phyloP scores from a whole-genome alignment of 2,113 vertebrate species.

The Anser cygnoides region DNA sequence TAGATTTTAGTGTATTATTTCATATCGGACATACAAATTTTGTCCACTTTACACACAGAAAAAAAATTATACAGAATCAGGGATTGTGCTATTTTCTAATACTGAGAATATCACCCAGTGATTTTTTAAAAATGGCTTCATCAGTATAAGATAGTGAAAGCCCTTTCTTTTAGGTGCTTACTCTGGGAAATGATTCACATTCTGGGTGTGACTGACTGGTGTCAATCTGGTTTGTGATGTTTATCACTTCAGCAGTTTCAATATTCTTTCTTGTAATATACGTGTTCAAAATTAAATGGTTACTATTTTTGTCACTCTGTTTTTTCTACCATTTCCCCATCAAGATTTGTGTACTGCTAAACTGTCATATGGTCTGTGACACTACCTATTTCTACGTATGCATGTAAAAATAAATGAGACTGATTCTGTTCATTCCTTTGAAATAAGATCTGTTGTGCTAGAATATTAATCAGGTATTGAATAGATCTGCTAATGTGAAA shows the following conservation, averaged over 20 bases:
- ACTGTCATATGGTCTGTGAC: not conserved
- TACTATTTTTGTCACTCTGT: not conserved
- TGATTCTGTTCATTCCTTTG: not conserved
- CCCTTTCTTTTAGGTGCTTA: not conserved
- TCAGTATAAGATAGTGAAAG: not conserved
- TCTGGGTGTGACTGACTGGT: not conserved
- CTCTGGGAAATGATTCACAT: not conserved
- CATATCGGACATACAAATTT: not conserved
- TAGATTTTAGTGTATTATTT: not conserved
- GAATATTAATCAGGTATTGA: not conserved
- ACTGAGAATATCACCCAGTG: not conserved
- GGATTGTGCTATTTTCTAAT: not conserved
- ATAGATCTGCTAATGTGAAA: not conserved
- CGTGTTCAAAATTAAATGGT: not conserved
- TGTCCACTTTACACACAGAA: not conserved
- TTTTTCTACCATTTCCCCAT: not conserved
- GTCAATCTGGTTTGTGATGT: not conserved
- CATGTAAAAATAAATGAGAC: not conserved
- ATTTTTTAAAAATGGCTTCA: not conserved
- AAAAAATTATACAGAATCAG: not conserved
- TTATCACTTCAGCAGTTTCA: not conserved
- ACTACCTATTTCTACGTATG: not conserved
- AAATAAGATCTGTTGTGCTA: not conserved
- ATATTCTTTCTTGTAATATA: not conserved
- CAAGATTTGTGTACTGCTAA: not conserved